These are phyloP conservation scores for Psammodynastes pulverulentus DNA, from an alignment of 2,113 vertebrate genomes.

Conservation along the genomic window DNA sequence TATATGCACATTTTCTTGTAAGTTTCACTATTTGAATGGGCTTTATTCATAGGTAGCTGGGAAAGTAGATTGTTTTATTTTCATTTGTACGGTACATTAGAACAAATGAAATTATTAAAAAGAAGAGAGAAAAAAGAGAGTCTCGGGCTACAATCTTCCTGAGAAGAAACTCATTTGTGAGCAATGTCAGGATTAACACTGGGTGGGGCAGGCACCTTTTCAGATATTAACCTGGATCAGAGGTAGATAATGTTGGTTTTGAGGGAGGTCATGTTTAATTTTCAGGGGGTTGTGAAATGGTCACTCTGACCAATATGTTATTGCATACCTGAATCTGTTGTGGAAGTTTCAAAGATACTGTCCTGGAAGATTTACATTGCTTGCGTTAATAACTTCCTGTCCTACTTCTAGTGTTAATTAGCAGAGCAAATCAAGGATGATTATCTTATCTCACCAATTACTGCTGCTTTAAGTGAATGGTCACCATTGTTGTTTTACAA, in stretches of 20 bases:
- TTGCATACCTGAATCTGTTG: not conserved
- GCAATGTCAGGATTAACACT: not conserved
- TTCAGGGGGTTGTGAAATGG: not conserved
- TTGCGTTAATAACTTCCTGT: not conserved
- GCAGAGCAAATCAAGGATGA: not conserved
- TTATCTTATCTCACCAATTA: not conserved
- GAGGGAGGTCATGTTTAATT: not conserved
- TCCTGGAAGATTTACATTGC: not conserved
- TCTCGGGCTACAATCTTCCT: not conserved
- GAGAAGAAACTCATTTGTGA: not conserved
- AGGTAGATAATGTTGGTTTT: not conserved
- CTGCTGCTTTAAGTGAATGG: not conserved
- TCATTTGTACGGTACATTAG: not conserved
- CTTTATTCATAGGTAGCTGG: not conserved
- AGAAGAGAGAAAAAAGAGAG: not conserved
- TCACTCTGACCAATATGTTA: not conserved
- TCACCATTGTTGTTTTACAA: not conserved
- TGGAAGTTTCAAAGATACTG: not conserved
- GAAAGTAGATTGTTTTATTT: not conserved
- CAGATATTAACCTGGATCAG: not conserved
- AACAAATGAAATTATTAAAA: not conserved
- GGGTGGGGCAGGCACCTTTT: not conserved
- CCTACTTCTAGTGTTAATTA: not conserved
- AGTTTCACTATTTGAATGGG: not conserved
- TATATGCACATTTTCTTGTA: not conserved